phyloP scores from a whole-genome alignment of 2,888 invertebrate genomes.

The Tetragnatha montana region DNA sequence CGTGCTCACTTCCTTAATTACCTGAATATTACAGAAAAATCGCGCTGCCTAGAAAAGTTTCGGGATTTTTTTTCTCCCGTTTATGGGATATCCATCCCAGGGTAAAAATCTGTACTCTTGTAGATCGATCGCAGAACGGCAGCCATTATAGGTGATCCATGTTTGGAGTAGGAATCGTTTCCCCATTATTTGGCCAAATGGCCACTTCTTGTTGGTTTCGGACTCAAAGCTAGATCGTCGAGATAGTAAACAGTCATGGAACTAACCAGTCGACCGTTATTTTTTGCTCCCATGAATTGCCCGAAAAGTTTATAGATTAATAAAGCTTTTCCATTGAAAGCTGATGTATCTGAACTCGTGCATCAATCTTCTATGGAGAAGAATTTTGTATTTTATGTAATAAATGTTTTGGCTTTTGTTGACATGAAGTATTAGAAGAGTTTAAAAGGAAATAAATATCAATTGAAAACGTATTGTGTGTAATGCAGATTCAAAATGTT shows the following conservation, averaged over 20 bases:
- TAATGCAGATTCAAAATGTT: too few species aligned
- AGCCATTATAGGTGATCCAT: constrained; percentile 58
- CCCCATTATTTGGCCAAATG: constrained; percentile 60
- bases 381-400: too few species aligned
- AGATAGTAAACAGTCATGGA: constrained; percentile 29
- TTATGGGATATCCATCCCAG: constrained; percentile 38
- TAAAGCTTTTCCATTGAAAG: too few species aligned
- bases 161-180: constrained; percentile 59
- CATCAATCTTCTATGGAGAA: too few species aligned
- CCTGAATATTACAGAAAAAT: constrained; percentile 71
- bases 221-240: constrained; percentile 48
- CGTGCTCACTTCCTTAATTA: constrained; percentile 70
- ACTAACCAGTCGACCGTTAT: not conserved
- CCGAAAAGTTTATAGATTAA: too few species aligned
- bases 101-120: constrained; percentile 41
- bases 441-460: too few species aligned
- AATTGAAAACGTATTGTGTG: too few species aligned
- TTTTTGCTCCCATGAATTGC: not conserved
- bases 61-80: constrained; percentile 12
- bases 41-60: constrained; percentile 65
- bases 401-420: too few species aligned
- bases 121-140: constrained; percentile 40
- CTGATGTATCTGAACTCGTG: too few species aligned
- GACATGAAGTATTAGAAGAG: too few species aligned
- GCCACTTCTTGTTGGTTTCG: constrained; percentile 41